These are phyloP conservation scores for Spilogale gracilis DNA, from an alignment of 2,113 vertebrate species.

Conservation along the genomic window DNA sequence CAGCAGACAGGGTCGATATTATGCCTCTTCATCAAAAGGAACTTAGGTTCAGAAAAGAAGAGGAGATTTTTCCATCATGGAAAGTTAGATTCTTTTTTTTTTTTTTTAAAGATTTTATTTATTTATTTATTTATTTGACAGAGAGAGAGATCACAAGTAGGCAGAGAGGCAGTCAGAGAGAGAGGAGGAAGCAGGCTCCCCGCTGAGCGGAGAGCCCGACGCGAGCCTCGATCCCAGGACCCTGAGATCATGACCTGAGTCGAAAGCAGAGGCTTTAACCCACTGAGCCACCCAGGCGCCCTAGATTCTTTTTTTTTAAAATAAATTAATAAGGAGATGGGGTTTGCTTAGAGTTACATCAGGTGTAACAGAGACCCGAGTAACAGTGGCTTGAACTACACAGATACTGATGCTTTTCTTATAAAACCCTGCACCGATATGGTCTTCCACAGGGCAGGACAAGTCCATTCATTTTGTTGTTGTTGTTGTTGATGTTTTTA, in stretches of 20 bases:
- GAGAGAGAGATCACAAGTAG: no score
- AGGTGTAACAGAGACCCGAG: background rate
- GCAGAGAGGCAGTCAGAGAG: no score
- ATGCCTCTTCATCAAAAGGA: background rate
- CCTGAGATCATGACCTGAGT: no score
- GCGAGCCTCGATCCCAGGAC: no score
- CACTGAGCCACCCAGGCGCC: no score
- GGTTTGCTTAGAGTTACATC: background rate
- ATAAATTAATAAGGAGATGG: background rate
- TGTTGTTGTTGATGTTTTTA: background rate
- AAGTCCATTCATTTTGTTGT: background rate
- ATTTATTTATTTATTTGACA: no score
- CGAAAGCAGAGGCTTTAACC: no score
- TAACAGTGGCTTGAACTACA: background rate
- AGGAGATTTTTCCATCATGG: background rate
- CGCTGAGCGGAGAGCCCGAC: no score
- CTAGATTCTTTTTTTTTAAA: background rate
- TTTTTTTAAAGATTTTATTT: no score
- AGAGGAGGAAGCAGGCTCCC: no score
- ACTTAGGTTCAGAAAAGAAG: background rate
- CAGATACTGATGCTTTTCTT: background rate
- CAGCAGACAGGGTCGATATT: background rate
- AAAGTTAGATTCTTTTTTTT: background rate
- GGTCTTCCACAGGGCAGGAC: background rate
- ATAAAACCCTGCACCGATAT: no score